phyloP scores from a whole-genome alignment of 2,888 invertebrate genomes.

The Melikaiella ostensackeni region DNA sequence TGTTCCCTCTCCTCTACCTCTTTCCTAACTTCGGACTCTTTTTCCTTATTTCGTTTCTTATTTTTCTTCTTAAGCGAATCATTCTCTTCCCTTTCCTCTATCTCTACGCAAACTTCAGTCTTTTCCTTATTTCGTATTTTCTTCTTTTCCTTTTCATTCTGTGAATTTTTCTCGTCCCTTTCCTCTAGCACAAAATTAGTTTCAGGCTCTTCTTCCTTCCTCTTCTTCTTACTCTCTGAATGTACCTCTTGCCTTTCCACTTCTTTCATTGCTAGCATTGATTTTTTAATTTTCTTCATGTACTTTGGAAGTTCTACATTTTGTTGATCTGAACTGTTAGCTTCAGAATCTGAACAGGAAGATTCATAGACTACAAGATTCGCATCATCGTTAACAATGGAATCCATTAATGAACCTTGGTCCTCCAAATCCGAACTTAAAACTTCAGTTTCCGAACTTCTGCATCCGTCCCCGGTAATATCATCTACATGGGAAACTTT shows the following conservation, averaged over 20 bases:
- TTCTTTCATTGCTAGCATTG: neutral
- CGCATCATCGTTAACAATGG: neutral
- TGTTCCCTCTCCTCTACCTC: neutral
- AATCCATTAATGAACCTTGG: neutral
- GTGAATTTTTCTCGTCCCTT: neutral
- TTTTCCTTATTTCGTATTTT: neutral
- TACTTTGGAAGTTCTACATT: neutral
- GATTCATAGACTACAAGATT: neutral
- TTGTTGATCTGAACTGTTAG: neutral
- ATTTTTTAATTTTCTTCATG: neutral
- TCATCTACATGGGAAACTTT: neutral
- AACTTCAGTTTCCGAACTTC: neutral
- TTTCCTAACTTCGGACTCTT: neutral
- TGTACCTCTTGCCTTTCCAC: neutral
- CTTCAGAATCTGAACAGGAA: neutral
- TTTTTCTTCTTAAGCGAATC: constrained; percentile 23
- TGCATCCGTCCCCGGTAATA: neutral
- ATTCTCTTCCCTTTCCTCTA: neutral
- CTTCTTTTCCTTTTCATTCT: neutral
- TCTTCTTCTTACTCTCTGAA: constrained; percentile 26
- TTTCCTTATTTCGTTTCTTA: neutral
- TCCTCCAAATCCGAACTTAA: neutral
- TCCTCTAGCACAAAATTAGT: no score
- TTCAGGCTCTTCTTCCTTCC: neutral
- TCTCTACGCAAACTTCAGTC: neutral